Evolutionary conservation across 2,113 vertebrate species (phyloP), one percentile per base, ranked within the genome.

Genomic region (Acrocephalus kingi): DNA sequence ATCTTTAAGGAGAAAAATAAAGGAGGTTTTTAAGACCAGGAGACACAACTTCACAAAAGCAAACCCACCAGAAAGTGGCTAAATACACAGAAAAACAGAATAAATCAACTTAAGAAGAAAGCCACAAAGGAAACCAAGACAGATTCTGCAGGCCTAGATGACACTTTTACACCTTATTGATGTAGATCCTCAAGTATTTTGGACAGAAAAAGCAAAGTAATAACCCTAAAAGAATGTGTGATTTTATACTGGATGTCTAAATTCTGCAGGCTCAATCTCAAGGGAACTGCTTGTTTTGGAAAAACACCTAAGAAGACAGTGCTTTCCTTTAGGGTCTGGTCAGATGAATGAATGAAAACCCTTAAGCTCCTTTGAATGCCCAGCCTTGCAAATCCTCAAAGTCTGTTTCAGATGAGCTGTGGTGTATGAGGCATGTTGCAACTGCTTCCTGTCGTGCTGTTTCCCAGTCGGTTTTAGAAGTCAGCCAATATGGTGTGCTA

Each of bases 401-500:
- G 64, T 86, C 86, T 89, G 11, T 66, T 94, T 90, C 51, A 66
- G 88, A 73, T 1, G 25, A 88, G 86, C 83, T 88, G 63, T 92
- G 72, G 63, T 88, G 43, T 74, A 80, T 31, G 35, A 95, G 79
- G 85, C 89, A 67, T 66, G 79, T 89, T 95, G 85, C 86, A 94
- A 92, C 86, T 88, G 75, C 86, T 97, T 95, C 85, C 76, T 90
- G 48, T 94, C 80, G 67, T 80, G 90, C 95, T 94, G 90, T 84
- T 97, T 95, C 83, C 63, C 63, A 92, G 85, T 69, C 63, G 45
- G 59, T 92, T 96, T 92, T 93, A 92, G 85, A 92, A 94, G 86
- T 86, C 64, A 95, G 90, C 68, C 88, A 94, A 94, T 96, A 93
- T 96, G 86, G 90, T 94, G 90, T 95, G 95, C 80, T 96, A 97